These are phyloP conservation scores for Malurus leucopterus DNA, from an alignment of 2,797 vertebrate species.

Conservation along the genomic window DNA sequence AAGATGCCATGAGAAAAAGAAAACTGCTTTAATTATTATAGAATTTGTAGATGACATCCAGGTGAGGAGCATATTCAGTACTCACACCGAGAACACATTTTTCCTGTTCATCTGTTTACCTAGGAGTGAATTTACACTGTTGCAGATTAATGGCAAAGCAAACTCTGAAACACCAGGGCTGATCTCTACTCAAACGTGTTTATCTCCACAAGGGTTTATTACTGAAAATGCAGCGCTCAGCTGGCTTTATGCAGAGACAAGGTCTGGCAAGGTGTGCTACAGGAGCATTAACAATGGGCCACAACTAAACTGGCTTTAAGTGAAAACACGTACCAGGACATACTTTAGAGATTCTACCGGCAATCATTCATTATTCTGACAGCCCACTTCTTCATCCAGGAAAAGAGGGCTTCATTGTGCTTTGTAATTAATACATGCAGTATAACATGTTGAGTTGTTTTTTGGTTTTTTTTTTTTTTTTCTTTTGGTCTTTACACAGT, in stretches of 20 bases:
- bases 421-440: not conserved
- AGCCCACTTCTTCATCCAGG: not conserved
- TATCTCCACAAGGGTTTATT: not conserved
- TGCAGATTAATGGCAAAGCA: not conserved
- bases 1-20: not conserved
- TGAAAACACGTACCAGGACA: not conserved
- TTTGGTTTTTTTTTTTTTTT: not conserved
- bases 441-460: not conserved
- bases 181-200: not conserved
- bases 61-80: not conserved
- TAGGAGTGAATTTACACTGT: not conserved
- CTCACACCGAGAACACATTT: not conserved
- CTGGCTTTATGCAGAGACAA: not conserved
- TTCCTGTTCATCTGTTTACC: not conserved
- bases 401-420: not conserved
- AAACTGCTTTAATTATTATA: not conserved
- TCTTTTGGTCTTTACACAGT: not conserved
- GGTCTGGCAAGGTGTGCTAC: not conserved
- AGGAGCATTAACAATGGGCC: not conserved
- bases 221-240: not conserved
- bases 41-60: not conserved
- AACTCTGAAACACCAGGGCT: accelerated
- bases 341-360: not conserved
- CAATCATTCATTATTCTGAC: not conserved
- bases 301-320: not conserved